phyloP scores from a whole-genome alignment of 2,888 invertebrate species.

The Hypomecis atomaria region DNA sequence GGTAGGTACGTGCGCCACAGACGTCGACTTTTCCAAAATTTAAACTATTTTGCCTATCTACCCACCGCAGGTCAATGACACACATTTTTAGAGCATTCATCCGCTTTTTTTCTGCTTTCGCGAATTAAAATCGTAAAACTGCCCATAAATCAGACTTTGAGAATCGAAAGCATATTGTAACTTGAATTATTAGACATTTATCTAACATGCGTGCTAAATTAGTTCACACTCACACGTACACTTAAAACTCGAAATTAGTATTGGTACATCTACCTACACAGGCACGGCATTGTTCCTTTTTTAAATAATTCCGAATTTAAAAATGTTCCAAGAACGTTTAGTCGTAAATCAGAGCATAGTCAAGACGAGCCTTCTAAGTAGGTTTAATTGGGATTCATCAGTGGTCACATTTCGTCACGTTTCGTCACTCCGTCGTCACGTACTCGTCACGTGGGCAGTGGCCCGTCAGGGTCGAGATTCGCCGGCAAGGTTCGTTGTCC shows the following conservation, averaged over 20 bases:
- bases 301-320: conserved; percentile 31
- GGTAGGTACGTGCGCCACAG: conserved; percentile 15
- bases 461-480: conserved; percentile 70
- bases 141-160: conserved; percentile 17
- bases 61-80: conserved; percentile 26
- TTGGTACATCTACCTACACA: neutral
- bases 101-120: conserved; percentile 22
- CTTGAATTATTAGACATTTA: neutral
- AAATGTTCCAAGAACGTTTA: conserved; percentile 34
- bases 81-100: conserved; percentile 31
- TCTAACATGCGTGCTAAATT: conserved; percentile 2
- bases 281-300: neutral
- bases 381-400: conserved; percentile 43
- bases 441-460: conserved; percentile 39
- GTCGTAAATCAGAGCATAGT: conserved; percentile 39
- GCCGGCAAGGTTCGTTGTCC: conserved; percentile 69
- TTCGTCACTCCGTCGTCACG: conserved; percentile 62
- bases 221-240: conserved; percentile 4
- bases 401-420: conserved; percentile 58
- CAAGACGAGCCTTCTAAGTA: conserved; percentile 36
- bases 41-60: conserved; percentile 18
- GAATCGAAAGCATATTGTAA: conserved; percentile 17
- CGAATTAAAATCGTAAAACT: conserved; percentile 24
- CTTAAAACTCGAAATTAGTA: neutral
- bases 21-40: conserved; percentile 20